These are phyloP conservation scores for Meganola albula DNA, from an alignment of 2,888 invertebrate genomes.

Conservation along the genomic window DNA sequence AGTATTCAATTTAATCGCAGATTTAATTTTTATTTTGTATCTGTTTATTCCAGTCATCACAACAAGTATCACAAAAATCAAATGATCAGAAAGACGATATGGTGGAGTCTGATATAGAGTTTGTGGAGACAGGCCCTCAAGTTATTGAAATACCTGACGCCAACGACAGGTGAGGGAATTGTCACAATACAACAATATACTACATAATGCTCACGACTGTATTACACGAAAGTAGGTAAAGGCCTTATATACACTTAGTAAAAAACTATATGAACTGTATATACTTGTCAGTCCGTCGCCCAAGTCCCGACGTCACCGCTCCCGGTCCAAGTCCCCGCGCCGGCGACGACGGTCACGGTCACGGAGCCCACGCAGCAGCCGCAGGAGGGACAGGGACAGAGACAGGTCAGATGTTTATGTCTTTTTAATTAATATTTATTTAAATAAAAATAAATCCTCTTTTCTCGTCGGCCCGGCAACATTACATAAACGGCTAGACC, in stretches of 20 bases:
- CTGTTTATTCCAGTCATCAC: slow-evolving; percentile 38
- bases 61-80: slow-evolving; percentile 51
- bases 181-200: too few species aligned
- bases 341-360: slow-evolving; percentile 38
- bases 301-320: slow-evolving; percentile 73
- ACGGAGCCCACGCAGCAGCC: slow-evolving; percentile 52
- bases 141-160: slow-evolving; percentile 80
- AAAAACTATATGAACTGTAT: too few species aligned
- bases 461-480: too few species aligned
- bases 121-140: slow-evolving; percentile 80
- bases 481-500: too few species aligned
- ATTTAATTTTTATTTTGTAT: neutral
- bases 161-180: slow-evolving; percentile 69
- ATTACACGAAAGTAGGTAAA: too few species aligned
- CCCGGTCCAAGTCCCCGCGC: slow-evolving; percentile 77
- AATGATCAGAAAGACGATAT: slow-evolving; percentile 58
- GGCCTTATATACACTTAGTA: too few species aligned
- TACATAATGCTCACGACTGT: too few species aligned
- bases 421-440: too few species aligned
- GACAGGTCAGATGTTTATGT: too few species aligned
- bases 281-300: slow-evolving; percentile 69
- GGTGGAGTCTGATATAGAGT: slow-evolving; percentile 82
- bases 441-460: too few species aligned
- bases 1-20: too few species aligned
- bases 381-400: slow-evolving; percentile 62